These are phyloP conservation scores for Papilio machaon DNA, from an alignment of 1,140 invertebrate species.

Conservation along the genomic window DNA sequence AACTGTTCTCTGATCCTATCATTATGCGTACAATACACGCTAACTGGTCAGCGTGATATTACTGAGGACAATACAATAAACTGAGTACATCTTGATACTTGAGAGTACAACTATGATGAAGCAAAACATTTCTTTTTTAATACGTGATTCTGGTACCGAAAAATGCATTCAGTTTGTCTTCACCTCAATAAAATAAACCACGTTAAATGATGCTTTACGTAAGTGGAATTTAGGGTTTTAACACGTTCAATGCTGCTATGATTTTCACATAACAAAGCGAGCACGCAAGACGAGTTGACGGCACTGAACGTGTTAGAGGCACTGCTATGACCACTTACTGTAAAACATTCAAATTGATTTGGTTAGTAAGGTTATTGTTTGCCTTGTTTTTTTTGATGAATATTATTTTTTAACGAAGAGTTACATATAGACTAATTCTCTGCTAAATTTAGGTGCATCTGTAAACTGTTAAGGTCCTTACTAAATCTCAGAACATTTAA, in stretches of 20 bases:
- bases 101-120: too few relatives aligned
- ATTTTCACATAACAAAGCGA: too few relatives aligned
- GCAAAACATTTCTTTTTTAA: background rate
- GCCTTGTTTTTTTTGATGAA: too few relatives aligned
- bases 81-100: background rate
- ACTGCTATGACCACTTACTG: too few relatives aligned
- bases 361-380: too few relatives aligned
- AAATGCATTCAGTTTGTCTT: background rate
- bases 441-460: background rate
- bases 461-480: background rate
- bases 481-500: background rate
- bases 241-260: too few relatives aligned
- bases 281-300: too few relatives aligned
- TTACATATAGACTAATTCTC: background rate
- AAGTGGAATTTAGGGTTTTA: too few relatives aligned
- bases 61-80: background rate
- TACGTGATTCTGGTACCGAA: background rate
- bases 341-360: too few relatives aligned
- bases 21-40: background rate
- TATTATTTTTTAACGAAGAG: too few relatives aligned
- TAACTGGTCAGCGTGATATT: background rate
- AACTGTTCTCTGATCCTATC: background rate
- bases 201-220: too few relatives aligned
- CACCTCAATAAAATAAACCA: background rate
- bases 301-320: too few relatives aligned